Base-by-base conservation (phyloP, 1,140 invertebrate species). In the Drosophila ogumai region DNA sequence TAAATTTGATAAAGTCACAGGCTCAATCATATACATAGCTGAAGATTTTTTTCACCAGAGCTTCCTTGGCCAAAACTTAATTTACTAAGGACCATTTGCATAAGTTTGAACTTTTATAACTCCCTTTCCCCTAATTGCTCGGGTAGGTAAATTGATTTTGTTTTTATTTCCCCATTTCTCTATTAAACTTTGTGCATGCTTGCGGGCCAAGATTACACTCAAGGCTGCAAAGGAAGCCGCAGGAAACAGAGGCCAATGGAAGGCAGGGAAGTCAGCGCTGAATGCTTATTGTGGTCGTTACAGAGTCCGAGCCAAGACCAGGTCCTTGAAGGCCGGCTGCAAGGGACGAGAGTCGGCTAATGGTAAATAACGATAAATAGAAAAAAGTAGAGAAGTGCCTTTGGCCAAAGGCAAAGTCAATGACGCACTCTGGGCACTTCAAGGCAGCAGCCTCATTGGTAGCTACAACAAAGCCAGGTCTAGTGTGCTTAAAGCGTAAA, bases 351-450 rank as follows among this genome's bases (percentile, higher is more conserved):
- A 28, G 46, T 3, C 50, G 32, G 64, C 66, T 82, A 87, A 87
- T 87, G 84, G 84, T 90, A 87, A 88, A 87, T 88, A 87, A 87
- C 84, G 80, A 90, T 87, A 87, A 87, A 87, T 84, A 88, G 68
- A 36, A 50, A 82, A 87, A 87, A 87, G 57, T 74, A 59, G 76
- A 73, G 57, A 71, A 77, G 81, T 77, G 84, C 84, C 44, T 77
- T 74, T 71, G 80, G 80, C 84, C 82, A 71, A 69, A 84, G 79
- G 80, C 84, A 88, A 87, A 87, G 84, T 87, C 84, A 87, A 87
- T 87, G 85, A 79, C 66, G 80, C 66, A 72, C 68, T 72, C 52
- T 31, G 52, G 44, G 28, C 68, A 72, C 68, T 72, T 67, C 61
- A 67, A 67, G 68, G 68, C 67, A 75, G 47, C 40, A 49, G 55